Evolutionary conservation across 2,888 invertebrate species (phyloP), one percentile per base, ranked within the genome.

Genomic region (Nyleta sp.): DNA sequence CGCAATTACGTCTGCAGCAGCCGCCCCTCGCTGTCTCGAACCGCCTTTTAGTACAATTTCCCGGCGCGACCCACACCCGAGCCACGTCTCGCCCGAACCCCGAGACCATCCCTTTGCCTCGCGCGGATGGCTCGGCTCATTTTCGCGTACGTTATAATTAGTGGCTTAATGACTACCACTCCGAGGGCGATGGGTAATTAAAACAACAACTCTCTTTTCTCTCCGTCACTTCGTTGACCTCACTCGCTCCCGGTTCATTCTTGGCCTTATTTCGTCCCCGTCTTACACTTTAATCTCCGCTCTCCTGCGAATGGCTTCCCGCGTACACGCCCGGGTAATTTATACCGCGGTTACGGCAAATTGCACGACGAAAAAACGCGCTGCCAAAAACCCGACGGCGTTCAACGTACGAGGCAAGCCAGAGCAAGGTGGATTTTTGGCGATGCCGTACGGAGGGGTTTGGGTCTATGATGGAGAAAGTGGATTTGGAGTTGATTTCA

Each of bases 71-170:
- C 65, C 60, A 31, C 11, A 20, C 40, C 59, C 28, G 17, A 5
- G 8, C 42, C 42, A 11, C n/a, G 35, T 13, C 11, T n/a, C 35
- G 5, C n/a, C 35, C 35, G 35, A n/a, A 11, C 33, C 50, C 60
- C 73, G 35, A 35, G 65, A 73, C 80, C 2, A 44, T 75, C 73
- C 81, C 78, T 68, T 64, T 70, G 52, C 52, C 73, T 46, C 75
- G 71, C 75, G 81, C 81, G 80, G 83, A 85, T 85, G 83, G 80
- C 82, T 83, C 81, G 84, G 83, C 88, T 89, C 86, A 85, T 88
- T 88, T 88, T 88, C 88, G 84, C 87, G 86, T 86, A 86, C 89
- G 87, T 89, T 89, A 90, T 90, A 90, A 90, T 90, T 90, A 90
- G 89, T 86, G 88, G 88, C 86, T 89, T 90, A 90, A 89, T 88